A percentile compares a stretch with the other conserved stretches of the same genome.
Evolutionary conservation across 2,113 vertebrate genomes (phyloP).

Genomic region (Cheilinus undulatus): DNA sequence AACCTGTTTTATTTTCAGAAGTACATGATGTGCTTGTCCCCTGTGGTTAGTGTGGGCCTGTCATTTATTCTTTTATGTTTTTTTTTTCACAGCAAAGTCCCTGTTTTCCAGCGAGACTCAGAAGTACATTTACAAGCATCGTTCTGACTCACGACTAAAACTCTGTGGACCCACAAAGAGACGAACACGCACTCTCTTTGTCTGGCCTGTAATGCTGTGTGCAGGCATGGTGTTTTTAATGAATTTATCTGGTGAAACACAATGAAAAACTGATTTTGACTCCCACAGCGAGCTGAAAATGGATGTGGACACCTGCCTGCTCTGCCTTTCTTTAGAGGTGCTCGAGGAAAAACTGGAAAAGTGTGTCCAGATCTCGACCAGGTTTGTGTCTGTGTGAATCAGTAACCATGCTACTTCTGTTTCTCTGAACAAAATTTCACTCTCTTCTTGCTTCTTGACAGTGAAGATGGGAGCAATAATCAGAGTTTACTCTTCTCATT

Average conservation of each 20-base stretch:
- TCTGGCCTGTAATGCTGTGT: not conserved
- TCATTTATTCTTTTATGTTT: not conserved
- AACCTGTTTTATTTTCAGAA: not conserved
- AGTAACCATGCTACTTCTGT: not conserved
- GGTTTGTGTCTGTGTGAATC: not conserved
- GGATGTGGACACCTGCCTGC: conserved; percentile 1
- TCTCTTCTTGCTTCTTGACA: too few species aligned
- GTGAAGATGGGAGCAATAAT: not conserved
- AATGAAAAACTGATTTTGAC: not conserved
- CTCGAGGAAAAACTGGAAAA: conserved; percentile 10
- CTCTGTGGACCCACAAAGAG: not conserved
- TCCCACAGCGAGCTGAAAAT: not conserved
- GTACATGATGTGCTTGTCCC: not conserved
- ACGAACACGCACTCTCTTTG: not conserved
- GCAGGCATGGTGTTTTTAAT: not conserved
- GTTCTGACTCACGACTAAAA: not conserved
- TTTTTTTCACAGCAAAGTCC: not conserved
- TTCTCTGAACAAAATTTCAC: too few species aligned
- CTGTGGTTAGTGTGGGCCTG: not conserved
- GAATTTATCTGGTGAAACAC: not conserved
- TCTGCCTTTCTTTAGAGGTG: not conserved
- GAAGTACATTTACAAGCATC: not conserved
- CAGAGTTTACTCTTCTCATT: too few species aligned
- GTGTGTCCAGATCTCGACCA: not conserved
- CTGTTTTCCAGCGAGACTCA: not conserved